These are phyloP conservation scores for Phoenoteleia sp. DNA, from an alignment of 2,888 invertebrate genomes.

Conservation along the genomic window DNA sequence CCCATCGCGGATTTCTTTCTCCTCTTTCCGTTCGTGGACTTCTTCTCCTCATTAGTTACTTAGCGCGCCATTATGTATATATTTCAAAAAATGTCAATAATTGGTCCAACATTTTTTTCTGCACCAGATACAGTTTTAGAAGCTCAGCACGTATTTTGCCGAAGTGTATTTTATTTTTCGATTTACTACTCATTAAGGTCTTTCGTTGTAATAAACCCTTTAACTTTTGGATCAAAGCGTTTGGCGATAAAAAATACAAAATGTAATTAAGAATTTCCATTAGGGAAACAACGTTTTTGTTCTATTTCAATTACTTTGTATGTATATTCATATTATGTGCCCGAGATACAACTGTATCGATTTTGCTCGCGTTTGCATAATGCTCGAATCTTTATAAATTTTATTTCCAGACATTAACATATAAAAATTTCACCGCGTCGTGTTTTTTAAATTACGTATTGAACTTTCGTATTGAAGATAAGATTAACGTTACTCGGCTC, in stretches of 20 bases:
- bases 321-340: too few species aligned
- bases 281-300: too few species aligned
- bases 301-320: too few species aligned
- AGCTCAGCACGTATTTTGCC: background rate
- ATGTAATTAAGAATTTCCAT: background rate
- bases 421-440: background rate
- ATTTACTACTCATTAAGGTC: background rate
- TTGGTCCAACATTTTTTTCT: conserved; percentile 18
- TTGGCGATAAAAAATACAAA: background rate
- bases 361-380: too few species aligned
- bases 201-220: conserved; percentile 4
- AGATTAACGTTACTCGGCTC: too few species aligned
- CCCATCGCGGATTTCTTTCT: conserved; percentile 11
- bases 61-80: background rate
- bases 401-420: too few species aligned
- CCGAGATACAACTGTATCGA: too few species aligned
- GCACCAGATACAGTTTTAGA: conserved; percentile 13
- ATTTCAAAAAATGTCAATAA: conserved; percentile 24
- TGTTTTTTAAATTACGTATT: too few species aligned
- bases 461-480: too few species aligned
- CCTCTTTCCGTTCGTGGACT: background rate
- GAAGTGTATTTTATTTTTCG: conserved; percentile 12
- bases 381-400: too few species aligned
- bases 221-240: background rate
- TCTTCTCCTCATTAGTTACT: conserved; percentile 34